phyloP scores from a whole-genome alignment of 2,797 vertebrate genomes.

The Dryobates pubescens region DNA sequence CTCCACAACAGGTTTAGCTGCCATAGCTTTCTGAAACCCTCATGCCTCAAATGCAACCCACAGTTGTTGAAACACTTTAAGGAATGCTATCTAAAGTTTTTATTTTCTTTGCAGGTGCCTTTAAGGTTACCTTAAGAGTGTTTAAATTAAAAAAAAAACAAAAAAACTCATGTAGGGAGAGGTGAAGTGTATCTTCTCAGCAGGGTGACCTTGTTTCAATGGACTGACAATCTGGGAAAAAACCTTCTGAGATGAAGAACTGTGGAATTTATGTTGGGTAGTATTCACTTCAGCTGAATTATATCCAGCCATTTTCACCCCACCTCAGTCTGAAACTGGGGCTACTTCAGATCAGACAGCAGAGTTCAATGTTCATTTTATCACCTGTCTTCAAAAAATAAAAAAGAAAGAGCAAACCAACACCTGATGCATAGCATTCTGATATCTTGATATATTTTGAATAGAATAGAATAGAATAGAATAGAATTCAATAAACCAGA shows the following conservation, averaged over 20 bases:
- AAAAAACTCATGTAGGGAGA: accelerated
- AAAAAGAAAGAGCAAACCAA: background rate
- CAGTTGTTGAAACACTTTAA: background rate
- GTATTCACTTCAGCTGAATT: background rate
- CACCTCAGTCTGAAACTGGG: background rate
- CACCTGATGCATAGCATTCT: background rate
- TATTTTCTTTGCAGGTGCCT: background rate
- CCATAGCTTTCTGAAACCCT: background rate
- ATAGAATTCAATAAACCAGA: too few relatives aligned
- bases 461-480: too few relatives aligned
- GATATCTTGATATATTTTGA: background rate
- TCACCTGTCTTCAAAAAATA: background rate
- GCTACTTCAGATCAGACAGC: background rate
- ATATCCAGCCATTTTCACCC: background rate
- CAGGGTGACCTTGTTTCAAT: background rate
- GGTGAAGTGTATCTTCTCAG: background rate
- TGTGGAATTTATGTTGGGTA: background rate
- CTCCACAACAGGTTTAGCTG: background rate
- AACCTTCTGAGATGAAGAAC: background rate
- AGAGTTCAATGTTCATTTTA: background rate
- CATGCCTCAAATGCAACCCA: background rate
- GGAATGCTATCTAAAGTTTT: background rate
- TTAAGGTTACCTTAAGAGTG: background rate
- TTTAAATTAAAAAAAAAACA: background rate
- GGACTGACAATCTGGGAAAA: background rate